Base-by-base conservation (phyloP, 2,797 vertebrate genomes). In the Columba guinea region DNA sequence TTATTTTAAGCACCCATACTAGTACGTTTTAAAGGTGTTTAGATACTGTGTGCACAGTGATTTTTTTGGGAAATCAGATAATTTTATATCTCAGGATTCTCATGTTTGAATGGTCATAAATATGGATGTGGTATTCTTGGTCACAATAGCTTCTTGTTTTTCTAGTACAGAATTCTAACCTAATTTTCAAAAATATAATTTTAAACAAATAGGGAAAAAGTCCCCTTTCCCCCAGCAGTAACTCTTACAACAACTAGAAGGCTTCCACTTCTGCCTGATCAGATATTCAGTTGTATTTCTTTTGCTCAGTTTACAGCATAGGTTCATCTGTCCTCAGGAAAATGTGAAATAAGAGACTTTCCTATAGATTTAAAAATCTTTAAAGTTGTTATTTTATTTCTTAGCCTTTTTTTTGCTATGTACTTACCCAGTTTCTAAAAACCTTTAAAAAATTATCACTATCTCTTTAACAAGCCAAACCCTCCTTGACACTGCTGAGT, bases 221-320 rank as follows among this genome's bases (percentile, higher is more conserved):
- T 1, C 2, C 5, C 7, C 3, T 3, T 19, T 11, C 9, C 24
- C 20, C 15, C 23, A 34, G 9, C 10, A 49, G 27, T 39, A 80
- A 55, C 21, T 46, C 11, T 77, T 49, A 15, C 10, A 30, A 71
- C 46, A 71, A 39, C 4, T 12, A 26, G 20, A 87, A 83, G 41
- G 10, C 34, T 76, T 86, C 37, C 18, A 32, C 13, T 55, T 70
- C 23, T 67, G 18, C 11, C 13, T 79, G 39, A 37, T 93, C 32
- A 87, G 51, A 77, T 63, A 20, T 48, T 65, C 74, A 59, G 10
- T 6, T 70, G 16, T 20, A 55, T 51, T 68, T 55, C 34, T 44
- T 48, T 59, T 46, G 22, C 19, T 74, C 28, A 24, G 11, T 34
- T 76, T 81, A 60, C 27, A 80, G 24, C 23, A 60, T 67, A 52